Percentiles rank a stretch among this genome's conserved stretches.
Conservation (phyloP, 2,113 vertebrate genomes). For the Saguinus midas region DNA sequence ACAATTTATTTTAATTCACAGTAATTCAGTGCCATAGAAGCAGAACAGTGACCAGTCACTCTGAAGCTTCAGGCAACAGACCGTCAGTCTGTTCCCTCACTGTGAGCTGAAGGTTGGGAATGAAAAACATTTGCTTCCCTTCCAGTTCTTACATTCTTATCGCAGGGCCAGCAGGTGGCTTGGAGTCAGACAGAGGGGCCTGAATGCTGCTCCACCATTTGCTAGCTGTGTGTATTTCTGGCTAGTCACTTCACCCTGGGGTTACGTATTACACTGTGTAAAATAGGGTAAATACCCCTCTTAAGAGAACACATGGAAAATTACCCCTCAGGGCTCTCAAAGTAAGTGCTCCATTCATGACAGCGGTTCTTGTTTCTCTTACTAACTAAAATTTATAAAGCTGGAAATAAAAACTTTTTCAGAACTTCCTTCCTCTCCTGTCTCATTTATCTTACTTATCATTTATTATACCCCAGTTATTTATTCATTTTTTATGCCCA, state of each 20-base stretch:
- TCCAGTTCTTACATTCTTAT: neutral
- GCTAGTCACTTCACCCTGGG: neutral
- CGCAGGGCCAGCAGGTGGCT: neutral
- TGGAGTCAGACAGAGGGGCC: neutral
- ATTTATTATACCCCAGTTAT: neutral
- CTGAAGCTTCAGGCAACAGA: neutral
- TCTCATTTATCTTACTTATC: neutral
- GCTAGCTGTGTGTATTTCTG: neutral
- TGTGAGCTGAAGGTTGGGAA: neutral
- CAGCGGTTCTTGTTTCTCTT: neutral
- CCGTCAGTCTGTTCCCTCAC: neutral
- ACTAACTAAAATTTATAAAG: neutral
- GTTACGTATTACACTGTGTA: neutral
- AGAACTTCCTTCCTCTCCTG: neutral
- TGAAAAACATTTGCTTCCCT: neutral
- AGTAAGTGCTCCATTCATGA: neutral
- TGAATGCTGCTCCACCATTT: neutral
- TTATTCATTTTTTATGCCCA: neutral
- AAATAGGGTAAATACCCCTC: neutral
- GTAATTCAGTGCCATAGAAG: neutral
- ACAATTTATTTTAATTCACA: neutral
- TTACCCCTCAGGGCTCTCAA: neutral
- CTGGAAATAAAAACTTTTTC: neutral
- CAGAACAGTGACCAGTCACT: neutral
- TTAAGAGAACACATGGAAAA: neutral